A percentile compares a stretch with the other conserved stretches of the same genome.
phyloP scores from a whole-genome alignment of 2,113 vertebrate species.

The Peromyscus polionotus region DNA sequence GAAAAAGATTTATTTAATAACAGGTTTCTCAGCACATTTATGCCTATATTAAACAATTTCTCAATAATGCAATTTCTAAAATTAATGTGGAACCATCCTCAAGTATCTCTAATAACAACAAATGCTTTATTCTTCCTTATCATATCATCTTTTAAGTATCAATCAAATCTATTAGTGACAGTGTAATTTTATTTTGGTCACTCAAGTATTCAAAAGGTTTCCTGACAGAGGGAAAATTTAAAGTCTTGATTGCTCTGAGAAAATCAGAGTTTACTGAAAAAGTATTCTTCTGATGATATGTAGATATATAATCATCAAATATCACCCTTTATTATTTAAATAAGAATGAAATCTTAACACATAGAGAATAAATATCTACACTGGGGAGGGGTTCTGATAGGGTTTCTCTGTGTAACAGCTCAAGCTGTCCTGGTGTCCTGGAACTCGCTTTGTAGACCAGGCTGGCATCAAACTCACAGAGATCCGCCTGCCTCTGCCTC shows the following conservation, averaged over 20 bases:
- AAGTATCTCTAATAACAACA: conserved; percentile 20
- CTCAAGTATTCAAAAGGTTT: conserved; percentile 56
- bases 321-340: conserved; percentile 52
- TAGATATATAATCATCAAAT: conserved; percentile 16
- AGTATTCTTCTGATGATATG: conserved; percentile 30
- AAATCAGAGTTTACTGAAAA: conserved; percentile 15
- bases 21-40: conserved; percentile 43
- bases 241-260: conserved; percentile 13
- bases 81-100: conserved; percentile 14
- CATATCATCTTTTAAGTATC: conserved; percentile 22
- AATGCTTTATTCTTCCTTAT: conserved; percentile 43
- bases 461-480: background rate
- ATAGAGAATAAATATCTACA: background rate
- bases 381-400: background rate
- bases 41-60: conserved; percentile 35
- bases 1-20: conserved; percentile 52
- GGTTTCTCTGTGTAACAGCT: background rate
- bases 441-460: background rate
- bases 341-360: conserved; percentile 17
- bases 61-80: conserved; percentile 49
- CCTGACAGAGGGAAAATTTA: conserved; percentile 26
- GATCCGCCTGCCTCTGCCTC: background rate
- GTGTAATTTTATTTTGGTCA: conserved; percentile 47
- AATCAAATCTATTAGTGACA: conserved; percentile 35
- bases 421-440: background rate